Base-by-base conservation (phyloP, 1,140 invertebrate species). In the Hylaeus anthracinus region DNA sequence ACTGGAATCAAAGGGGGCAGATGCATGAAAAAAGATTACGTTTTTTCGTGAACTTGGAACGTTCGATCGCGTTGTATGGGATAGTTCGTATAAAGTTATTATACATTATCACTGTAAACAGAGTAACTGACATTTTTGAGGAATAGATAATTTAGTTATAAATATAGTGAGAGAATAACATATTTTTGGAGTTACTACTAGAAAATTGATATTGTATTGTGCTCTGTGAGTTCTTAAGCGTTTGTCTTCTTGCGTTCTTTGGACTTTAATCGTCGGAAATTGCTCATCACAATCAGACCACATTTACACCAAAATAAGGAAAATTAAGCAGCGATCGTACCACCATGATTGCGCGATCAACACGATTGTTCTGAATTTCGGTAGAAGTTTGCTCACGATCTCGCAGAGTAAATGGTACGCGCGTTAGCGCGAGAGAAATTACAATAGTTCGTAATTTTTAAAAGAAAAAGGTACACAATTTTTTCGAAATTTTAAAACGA, bases 131-230 rank as follows among this genome's bases (percentile, higher is more conserved):
- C 65, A 70, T 71, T 79, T 86, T 66, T 67, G 78, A 85, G 79
- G 71, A 69, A 79, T 87, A 85, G 86, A 83, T 76, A 85, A 64
- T 85, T 86, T 92, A 90, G 85, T 64, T 89, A 86, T 88, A 85
- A 81, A 86, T 84, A 86, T 81, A 87, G 77, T 39, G 48, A 90
- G 86, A 91, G 86, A 90, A 87, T 89, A 90, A 91, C 89, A 92
- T 92, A 92, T 92, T 92, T 92, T 92, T 92, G 90, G 90, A 91
- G 86, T 92, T 90, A 88, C 81, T 88, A 87, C 81, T 88, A 87
- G 88, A 88, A 66, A 69, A 85, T 86, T 85, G 80, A 87, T 85
- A 87, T 85, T 81, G 79, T 87, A 83, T 60, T 79, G 78, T 88
- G 82, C 83, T 88, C 86, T 86, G 83, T 88, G 83, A 85, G 81